Evolutionary conservation across 2,888 invertebrate genomes (phyloP).

Genomic region (Calameuta pallipes): DNA sequence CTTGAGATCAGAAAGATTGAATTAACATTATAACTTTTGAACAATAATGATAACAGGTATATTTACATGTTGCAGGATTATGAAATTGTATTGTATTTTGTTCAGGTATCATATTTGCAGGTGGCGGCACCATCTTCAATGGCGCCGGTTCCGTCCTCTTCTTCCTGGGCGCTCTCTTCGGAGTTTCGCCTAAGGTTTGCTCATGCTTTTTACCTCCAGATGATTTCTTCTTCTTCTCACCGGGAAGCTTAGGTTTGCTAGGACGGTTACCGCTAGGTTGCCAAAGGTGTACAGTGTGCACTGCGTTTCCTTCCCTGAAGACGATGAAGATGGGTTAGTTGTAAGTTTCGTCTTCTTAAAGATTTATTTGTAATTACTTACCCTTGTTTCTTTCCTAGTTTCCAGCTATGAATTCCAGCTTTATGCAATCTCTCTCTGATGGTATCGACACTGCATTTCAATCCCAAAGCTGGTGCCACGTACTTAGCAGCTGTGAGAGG

Average conservation of each 20-base stretch:
- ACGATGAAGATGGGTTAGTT: neutral
- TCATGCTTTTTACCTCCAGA: slow-evolving; percentile 39
- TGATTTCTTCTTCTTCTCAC: slow-evolving; percentile 51
- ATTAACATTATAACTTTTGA: neutral
- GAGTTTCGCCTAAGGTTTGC: slow-evolving; percentile 15
- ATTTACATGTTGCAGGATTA: slow-evolving; percentile 46
- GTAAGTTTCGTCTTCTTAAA: neutral
- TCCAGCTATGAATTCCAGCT: slow-evolving; percentile 64
- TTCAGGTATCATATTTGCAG: slow-evolving; percentile 44
- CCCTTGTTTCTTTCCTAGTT: slow-evolving; percentile 63
- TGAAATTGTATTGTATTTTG: slow-evolving; percentile 47
- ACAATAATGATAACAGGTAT: neutral
- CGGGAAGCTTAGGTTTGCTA: slow-evolving; percentile 52
- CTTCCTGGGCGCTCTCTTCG: slow-evolving; percentile 35
- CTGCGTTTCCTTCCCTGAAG: slow-evolving; percentile 59
- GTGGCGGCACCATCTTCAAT: slow-evolving; percentile 38
- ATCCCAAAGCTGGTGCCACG: slow-evolving; percentile 60
- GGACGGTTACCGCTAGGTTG: slow-evolving; percentile 63
- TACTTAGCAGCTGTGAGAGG: slow-evolving; percentile 63
- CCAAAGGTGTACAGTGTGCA: slow-evolving; percentile 63
- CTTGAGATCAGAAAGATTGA: neutral
- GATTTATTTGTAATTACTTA: slow-evolving; percentile 21
- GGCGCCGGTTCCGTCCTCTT: slow-evolving; percentile 35
- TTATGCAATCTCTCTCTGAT: slow-evolving; percentile 61
- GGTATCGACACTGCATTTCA: slow-evolving; percentile 63